Base-by-base conservation (phyloP, 2,113 vertebrate genomes). In the Sylvicapra grimmia region DNA sequence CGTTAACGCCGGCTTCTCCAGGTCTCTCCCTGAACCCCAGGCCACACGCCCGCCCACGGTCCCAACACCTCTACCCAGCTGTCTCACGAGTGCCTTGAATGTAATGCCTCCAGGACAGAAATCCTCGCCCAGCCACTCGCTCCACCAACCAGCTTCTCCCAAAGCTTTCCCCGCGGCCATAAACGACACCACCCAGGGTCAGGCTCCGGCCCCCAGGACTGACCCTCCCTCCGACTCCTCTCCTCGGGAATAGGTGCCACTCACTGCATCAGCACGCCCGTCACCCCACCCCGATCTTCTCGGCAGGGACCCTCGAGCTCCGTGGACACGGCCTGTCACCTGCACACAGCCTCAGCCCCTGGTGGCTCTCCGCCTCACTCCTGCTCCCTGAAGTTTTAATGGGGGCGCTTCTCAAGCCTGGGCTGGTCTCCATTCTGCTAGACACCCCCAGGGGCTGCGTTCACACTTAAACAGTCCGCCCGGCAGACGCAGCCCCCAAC, bases 41-140 rank as follows among this genome's bases (percentile, higher is more conserved):
- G 31, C 95, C 4, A 31, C 36, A 14, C 0, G 4, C 2, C 79
- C 0, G 0, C 11, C 85, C 2, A 0, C 3, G 5, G 21, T 27
- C 36, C 7, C 14, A 2, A 23, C 31, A 84, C 58, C 7, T 4
- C 47, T 5, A 16, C 58, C 2, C 5, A 18, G 25, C 19, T 15
- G 21, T 18, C 15, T 6, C 5, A 47, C 23, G 36, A 18, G 7
- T 5, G 29, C 18, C 65, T 79, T 61, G 44, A 4, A 90, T 1
- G 10, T 33, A 19, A n/a, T 0, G 56, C 31, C 18, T 68, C 29
- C 14, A 23, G 27, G 27, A 80, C 63, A 80, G 83, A 68, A 61
- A 16, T 40, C 77, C 18, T 27, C 10, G 23, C 12, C 9, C 23
- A 33, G 21, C 21, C 18, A 5, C 65, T 47, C 4, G 3, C 1